Conservation (phyloP, 2,797 vertebrate genomes). For the Triplophysa bombifrons region DNA sequence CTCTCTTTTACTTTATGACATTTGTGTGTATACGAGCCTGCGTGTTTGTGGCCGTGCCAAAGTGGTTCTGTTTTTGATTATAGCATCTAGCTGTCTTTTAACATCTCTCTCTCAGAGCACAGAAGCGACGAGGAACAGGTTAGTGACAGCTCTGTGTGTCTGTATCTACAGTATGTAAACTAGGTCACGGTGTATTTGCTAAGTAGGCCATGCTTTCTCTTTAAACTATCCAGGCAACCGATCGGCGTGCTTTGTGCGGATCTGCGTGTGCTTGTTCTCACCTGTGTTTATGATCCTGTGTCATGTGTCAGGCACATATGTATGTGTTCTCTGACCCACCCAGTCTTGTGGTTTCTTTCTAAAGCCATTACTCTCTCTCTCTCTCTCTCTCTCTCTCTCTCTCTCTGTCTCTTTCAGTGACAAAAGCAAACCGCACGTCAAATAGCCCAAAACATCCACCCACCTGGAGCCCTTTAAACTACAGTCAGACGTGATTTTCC, state of each 20-base stretch:
- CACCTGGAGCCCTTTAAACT: slow-evolving; percentile 30
- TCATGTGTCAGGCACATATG: slow-evolving; percentile 39
- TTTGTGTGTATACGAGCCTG: slow-evolving; percentile 16
- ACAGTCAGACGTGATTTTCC: slow-evolving; percentile 19
- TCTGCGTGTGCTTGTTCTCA: slow-evolving; percentile 38
- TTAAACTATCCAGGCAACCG: slow-evolving; percentile 20
- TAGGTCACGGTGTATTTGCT: slow-evolving; percentile 14
- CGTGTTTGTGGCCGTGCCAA: slow-evolving; percentile 2
- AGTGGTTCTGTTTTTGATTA: slow-evolving; percentile 45
- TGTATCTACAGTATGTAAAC: slow-evolving; percentile 21
- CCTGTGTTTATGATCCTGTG: slow-evolving; percentile 38
- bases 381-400: slow-evolving; percentile 1
- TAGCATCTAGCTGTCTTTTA: slow-evolving; percentile 25
- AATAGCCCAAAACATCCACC: slow-evolving; percentile 34
- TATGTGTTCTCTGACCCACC: slow-evolving; percentile 41
- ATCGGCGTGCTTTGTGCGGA: background rate
- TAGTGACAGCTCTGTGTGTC: slow-evolving; percentile 25
- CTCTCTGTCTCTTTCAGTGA: slow-evolving; percentile 8
- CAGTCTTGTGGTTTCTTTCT: slow-evolving; percentile 31
- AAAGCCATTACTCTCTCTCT: slow-evolving; percentile 13
- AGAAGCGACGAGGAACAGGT: slow-evolving; percentile 40
- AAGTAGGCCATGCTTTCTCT: slow-evolving; percentile 45
- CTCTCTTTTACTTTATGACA: slow-evolving; percentile 34
- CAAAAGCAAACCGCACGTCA: slow-evolving; percentile 30
- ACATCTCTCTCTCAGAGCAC: slow-evolving; percentile 30